Conservation (phyloP, 2,797 vertebrate genomes). For the Miopithecus talapoin region DNA sequence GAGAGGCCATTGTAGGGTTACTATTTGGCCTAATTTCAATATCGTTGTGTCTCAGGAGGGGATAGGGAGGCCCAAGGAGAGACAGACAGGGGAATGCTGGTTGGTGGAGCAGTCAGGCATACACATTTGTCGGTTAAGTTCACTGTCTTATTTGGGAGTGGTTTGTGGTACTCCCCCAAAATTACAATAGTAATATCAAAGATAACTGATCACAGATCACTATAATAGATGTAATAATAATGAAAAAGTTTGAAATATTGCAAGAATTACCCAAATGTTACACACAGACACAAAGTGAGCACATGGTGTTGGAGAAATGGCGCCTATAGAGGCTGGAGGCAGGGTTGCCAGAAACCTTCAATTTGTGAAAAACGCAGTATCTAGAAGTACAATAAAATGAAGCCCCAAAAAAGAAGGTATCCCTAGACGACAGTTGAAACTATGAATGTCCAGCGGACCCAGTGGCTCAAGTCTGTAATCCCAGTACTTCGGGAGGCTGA, state of each 20-base stretch:
- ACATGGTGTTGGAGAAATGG: background rate
- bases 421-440: background rate
- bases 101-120: no score
- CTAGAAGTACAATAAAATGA: background rate
- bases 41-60: background rate
- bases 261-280: background rate
- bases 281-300: background rate
- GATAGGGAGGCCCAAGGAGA: background rate
- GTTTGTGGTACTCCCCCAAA: no score
- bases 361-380: background rate
- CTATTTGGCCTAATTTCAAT: background rate
- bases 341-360: background rate
- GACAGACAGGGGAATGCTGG: no score
- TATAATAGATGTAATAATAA: background rate
- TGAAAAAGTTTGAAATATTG: background rate
- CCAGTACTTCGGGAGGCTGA: no score
- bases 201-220: background rate
- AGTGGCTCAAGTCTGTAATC: no score
- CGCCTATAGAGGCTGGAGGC: background rate
- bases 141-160: no score
- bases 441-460: no score
- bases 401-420: background rate
- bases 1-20: background rate
- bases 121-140: no score
- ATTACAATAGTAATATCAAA: background rate